Base-by-base conservation (phyloP, 2,797 vertebrate species). In the Furcifer pardalis region DNA sequence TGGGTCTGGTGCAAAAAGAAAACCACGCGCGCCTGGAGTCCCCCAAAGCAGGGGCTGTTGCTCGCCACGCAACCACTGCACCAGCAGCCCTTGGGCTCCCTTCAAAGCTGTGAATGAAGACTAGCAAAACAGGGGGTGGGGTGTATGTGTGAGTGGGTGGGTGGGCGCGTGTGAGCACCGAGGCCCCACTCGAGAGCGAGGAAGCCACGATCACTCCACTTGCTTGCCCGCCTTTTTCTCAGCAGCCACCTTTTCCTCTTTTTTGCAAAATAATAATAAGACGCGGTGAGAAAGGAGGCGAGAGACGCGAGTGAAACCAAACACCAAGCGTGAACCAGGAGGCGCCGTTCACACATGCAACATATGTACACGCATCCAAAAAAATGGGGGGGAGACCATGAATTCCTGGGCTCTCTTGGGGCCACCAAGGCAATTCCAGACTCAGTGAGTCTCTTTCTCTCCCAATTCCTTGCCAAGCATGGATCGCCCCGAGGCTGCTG, bases 401-500 rank as follows among this genome's bases (percentile, higher is more conserved):
- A 44, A 79, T 79, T 32, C 77, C 77, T 15, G 32, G 59, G 32
- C 77, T 79, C 68, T 32, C 84, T 66, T 3, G 46, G 23, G 32
- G 35, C 66, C 37, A 60, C 25, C 13, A 62, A 86, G 84, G 90
- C 90, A 88, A 91, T 92, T 73, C 93, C 90, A 91, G 89, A 88
- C 88, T 37, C 88, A 91, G 91, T 25, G 10, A 62, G 2, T 21
- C 9, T 46, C 49, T 76, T 44, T 0, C 44, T 21, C 9, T 5
- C 72, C 15, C 44, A 46, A 32, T 23, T 83, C 89, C 88, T 83
- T 89, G 84, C 76, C 87, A 85, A 86, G 85, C 87, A 35, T 73
- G 9, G 82, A 56, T 59, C 81, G 77, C 82, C 42, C 42, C 82
- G 1, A 66, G 46, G 63, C 37, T 37, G 77, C 73, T 6, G 65